A percentile compares a stretch with the other conserved stretches of the same genome.
These are phyloP conservation scores for Thereva unica DNA, from an alignment of 2,888 invertebrate genomes.

Conservation along the genomic window DNA sequence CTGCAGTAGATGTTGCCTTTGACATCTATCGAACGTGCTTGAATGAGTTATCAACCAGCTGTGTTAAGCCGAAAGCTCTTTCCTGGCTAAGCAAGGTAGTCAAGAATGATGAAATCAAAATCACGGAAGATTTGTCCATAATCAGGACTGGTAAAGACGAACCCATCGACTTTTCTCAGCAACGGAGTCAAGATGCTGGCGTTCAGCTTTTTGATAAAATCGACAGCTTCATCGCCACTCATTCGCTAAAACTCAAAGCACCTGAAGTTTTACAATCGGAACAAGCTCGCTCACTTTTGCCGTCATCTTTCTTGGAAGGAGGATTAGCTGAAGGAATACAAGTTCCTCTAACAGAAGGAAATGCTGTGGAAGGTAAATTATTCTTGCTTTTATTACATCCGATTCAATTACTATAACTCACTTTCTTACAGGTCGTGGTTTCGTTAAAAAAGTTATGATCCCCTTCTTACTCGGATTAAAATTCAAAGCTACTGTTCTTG, in stretches of 20 bases:
- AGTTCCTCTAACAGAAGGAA: slow-evolving; percentile 69
- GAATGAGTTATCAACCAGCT: slow-evolving; percentile 70
- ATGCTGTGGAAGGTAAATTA: slow-evolving; percentile 50
- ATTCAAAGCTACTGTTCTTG: slow-evolving; percentile 82
- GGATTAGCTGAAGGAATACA: slow-evolving; percentile 68
- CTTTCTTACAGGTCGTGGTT: slow-evolving; percentile 70
- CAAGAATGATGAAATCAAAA: slow-evolving; percentile 70
- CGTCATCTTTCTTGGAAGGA: slow-evolving; percentile 52
- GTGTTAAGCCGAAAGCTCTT: slow-evolving; percentile 77
- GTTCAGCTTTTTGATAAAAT: slow-evolving; percentile 71
- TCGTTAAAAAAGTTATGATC: slow-evolving; percentile 81
- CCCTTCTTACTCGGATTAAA: slow-evolving; percentile 85
- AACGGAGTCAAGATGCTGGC: slow-evolving; percentile 59
- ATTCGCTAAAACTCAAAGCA: slow-evolving; percentile 74
- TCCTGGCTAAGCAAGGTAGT: slow-evolving; percentile 72
- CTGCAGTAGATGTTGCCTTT: slow-evolving; percentile 67
- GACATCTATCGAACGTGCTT: slow-evolving; percentile 72
- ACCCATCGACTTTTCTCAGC: slow-evolving; percentile 49
- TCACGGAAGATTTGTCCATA: slow-evolving; percentile 76
- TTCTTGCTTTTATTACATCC: not conserved
- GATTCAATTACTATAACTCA: not conserved
- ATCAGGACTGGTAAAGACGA: slow-evolving; percentile 64
- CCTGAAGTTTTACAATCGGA: slow-evolving; percentile 64
- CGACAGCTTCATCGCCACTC: slow-evolving; percentile 74
- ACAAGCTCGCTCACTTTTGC: slow-evolving; percentile 55